phyloP scores from a whole-genome alignment of 2,113 vertebrate genomes.

The Morone chrysops region DNA sequence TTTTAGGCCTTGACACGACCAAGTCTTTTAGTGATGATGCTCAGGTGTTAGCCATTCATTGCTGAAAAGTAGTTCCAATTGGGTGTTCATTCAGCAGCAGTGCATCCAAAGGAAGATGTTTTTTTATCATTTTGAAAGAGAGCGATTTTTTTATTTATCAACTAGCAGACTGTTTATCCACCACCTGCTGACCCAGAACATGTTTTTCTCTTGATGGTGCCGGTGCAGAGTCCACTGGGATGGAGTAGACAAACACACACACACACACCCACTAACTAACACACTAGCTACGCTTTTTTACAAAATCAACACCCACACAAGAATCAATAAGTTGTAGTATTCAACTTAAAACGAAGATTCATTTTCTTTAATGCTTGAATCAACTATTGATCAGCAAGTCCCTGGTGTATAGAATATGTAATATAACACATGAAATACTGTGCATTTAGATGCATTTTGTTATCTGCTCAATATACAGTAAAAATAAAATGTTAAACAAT shows the following conservation, averaged over 20 bases:
- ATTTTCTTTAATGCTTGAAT: neutral
- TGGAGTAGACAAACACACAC: slow-evolving; percentile 27
- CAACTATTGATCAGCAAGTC: too few species aligned
- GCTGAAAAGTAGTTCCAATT: neutral
- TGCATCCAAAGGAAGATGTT: neutral
- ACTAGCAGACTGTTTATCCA: slow-evolving; percentile 15
- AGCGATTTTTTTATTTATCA: slow-evolving; percentile 27
- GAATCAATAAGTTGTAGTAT: slow-evolving; percentile 44
- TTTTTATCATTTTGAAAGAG: slow-evolving; percentile 13
- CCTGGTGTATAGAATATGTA: neutral
- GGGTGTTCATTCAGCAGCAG: slow-evolving; percentile 9
- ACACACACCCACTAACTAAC: slow-evolving; percentile 9
- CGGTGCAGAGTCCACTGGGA: slow-evolving; percentile 55
- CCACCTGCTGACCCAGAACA: neutral
- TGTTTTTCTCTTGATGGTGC: slow-evolving; percentile 36
- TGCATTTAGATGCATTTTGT: neutral
- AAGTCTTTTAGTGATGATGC: neutral
- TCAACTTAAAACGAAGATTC: slow-evolving; percentile 5
- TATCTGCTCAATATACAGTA: neutral
- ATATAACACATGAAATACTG: neutral
- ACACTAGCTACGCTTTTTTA: slow-evolving; percentile 44
- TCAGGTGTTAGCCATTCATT: slow-evolving; percentile 2
- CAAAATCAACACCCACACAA: slow-evolving; percentile 48
- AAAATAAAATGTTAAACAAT: neutral
- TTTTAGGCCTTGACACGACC: slow-evolving; percentile 36